These are phyloP conservation scores for Yponomeuta sedellus DNA, from an alignment of 2,888 invertebrate genomes.

Conservation along the genomic window DNA sequence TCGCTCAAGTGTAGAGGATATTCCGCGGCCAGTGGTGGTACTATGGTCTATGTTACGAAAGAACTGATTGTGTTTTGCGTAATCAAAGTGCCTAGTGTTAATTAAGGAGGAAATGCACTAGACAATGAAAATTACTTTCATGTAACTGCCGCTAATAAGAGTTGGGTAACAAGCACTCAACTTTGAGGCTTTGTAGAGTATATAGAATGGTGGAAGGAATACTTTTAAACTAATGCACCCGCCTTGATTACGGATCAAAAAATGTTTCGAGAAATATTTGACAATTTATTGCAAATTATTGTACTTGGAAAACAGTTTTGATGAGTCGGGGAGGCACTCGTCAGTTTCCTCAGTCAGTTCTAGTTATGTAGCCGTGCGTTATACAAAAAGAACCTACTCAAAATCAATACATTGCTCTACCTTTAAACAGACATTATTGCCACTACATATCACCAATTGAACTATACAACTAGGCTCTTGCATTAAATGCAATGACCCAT, in stretches of 20 bases:
- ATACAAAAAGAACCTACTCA: too few relatives aligned
- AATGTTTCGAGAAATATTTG: too few relatives aligned
- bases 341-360: too few relatives aligned
- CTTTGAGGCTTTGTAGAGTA: neutral
- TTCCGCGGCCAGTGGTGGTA: neutral
- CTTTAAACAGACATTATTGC: too few relatives aligned
- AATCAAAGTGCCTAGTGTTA: conserved; percentile 35
- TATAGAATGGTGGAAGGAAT: neutral
- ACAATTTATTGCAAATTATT: too few relatives aligned
- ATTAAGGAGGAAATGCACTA: conserved; percentile 65
- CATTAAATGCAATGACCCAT: neutral
- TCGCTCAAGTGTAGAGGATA: neutral
- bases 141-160: conserved; percentile 46
- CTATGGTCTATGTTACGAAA: neutral
- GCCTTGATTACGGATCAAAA: too few relatives aligned
- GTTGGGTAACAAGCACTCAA: conserved; percentile 42
- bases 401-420: too few relatives aligned
- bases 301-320: too few relatives aligned
- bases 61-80: conserved; percentile 33
- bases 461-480: neutral
- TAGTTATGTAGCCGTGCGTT: too few relatives aligned
- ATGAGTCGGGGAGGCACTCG: too few relatives aligned
- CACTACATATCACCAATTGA: neutral
- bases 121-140: conserved; percentile 65
- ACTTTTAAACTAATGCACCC: neutral